Conservation (phyloP, 2,888 invertebrate genomes). For the Atethmia centrago region DNA sequence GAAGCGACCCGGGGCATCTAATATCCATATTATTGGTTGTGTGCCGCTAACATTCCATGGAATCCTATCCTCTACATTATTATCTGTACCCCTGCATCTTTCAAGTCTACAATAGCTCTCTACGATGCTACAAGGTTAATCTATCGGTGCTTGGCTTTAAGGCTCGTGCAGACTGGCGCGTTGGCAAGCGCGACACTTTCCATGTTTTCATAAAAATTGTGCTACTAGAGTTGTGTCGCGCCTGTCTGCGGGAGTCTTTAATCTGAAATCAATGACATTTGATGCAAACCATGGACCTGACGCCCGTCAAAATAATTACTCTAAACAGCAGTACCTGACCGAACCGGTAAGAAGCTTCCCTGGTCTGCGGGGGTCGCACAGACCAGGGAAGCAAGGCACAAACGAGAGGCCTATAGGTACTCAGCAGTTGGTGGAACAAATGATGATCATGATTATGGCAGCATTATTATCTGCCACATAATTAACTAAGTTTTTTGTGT, state of each 20-base stretch:
- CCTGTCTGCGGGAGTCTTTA: too few relatives aligned
- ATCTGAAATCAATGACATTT: background rate
- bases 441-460: background rate
- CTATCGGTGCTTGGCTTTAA: background rate
- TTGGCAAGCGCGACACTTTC: too few relatives aligned
- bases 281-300: background rate
- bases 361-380: background rate
- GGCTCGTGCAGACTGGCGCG: too few relatives aligned
- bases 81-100: background rate
- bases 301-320: background rate
- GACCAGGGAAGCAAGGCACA: background rate
- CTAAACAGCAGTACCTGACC: background rate
- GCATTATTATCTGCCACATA: background rate
- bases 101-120: background rate
- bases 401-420: background rate
- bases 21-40: conserved; percentile 43
- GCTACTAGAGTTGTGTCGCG: too few relatives aligned
- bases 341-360: too few relatives aligned
- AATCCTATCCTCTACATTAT: background rate
- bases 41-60: conserved; percentile 17
- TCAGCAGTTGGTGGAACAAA: background rate
- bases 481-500: background rate
- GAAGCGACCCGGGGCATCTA: background rate
- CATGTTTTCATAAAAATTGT: too few relatives aligned
- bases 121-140: background rate